phyloP scores from a whole-genome alignment of 2,113 vertebrate genomes.

The Hydropotes inermis region DNA sequence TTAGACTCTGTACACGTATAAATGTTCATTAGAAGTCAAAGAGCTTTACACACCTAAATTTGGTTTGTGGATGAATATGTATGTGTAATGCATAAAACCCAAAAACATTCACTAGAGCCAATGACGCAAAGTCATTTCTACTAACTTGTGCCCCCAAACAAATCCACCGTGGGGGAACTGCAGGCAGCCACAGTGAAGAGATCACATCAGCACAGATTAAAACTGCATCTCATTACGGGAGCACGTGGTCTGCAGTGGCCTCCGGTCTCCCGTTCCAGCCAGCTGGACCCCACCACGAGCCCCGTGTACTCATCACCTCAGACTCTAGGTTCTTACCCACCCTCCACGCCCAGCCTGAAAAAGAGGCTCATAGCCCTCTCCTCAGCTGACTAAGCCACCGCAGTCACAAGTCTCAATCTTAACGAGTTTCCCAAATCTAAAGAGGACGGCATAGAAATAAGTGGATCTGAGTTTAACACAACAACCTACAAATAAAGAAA shows the following conservation, averaged over 20 bases:
- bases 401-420: neutral
- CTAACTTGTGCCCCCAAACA: neutral
- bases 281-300: neutral
- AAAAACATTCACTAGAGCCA: neutral
- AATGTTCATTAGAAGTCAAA: slow-evolving; percentile 28
- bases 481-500: neutral
- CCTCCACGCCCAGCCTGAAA: neutral
- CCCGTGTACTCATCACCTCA: neutral
- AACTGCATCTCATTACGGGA: neutral
- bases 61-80: neutral
- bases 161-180: neutral
- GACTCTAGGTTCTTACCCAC: neutral
- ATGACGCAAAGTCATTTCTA: neutral
- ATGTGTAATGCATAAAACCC: neutral
- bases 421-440: neutral
- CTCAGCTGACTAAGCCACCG: neutral
- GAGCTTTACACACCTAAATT: neutral
- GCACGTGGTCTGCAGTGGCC: neutral
- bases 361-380: neutral
- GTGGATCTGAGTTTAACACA: neutral
- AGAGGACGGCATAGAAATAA: neutral
- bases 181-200: neutral
- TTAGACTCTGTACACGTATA: neutral
- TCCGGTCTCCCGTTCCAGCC: neutral
- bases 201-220: neutral